These are phyloP conservation scores for Sorex maritimensis DNA, from an alignment of 2,797 vertebrate species.

Conservation along the genomic window DNA sequence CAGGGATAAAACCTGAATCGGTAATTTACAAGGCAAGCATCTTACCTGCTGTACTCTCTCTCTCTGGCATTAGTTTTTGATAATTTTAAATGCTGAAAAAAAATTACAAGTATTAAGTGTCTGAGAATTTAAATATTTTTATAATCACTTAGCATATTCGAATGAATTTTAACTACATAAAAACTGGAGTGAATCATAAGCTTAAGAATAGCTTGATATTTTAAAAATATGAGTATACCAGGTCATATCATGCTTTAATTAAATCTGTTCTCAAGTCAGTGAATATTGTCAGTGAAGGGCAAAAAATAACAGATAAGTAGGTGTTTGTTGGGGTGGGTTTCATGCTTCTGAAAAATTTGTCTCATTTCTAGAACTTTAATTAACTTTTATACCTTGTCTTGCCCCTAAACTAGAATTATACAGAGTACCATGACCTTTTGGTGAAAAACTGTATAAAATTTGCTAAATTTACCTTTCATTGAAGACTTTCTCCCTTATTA, in stretches of 20 bases:
- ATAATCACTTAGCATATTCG: conserved; percentile 36
- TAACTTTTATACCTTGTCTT: conserved; percentile 42
- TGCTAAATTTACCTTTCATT: conserved; percentile 16
- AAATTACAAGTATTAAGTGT: neutral
- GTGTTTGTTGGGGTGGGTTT: neutral
- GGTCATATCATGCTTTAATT: conserved; percentile 12
- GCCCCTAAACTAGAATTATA: conserved; percentile 30
- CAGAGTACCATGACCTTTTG: conserved; percentile 38
- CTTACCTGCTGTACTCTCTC: too few species aligned
- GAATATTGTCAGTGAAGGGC: neutral
- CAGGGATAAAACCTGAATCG: too few species aligned
- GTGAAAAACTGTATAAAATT: conserved; percentile 47
- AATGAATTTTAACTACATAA: conserved; percentile 33
- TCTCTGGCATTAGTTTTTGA: too few species aligned
- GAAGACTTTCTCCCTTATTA: conserved; percentile 48
- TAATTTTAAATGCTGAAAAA: neutral
- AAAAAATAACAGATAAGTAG: neutral
- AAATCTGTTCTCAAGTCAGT: conserved; percentile 23
- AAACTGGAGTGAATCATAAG: conserved; percentile 54
- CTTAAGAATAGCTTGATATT: conserved; percentile 72
- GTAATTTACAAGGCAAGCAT: too few species aligned
- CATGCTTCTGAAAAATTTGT: neutral
- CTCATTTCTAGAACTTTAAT: conserved; percentile 35
- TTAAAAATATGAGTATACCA: conserved; percentile 60
- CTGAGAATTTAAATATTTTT: conserved; percentile 10